Evolutionary conservation across 2,888 invertebrate genomes (phyloP), one percentile per base, ranked within the genome.

Genomic region (Neoascia interrupta): DNA sequence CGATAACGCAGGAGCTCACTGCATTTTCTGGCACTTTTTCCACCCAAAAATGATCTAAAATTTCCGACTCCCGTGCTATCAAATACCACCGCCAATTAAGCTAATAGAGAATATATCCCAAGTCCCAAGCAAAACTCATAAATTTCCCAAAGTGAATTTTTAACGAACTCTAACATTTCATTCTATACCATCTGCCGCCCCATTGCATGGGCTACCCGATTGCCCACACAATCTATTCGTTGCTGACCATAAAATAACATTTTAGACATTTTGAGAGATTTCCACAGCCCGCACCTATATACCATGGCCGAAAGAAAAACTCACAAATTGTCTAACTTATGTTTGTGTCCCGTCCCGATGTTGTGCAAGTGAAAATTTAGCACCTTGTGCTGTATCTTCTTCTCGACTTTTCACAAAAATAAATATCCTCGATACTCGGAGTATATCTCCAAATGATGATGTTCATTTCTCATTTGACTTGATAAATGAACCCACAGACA

Each of bases 401-500:
- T 43, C 13, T 56, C 26, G 73, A 66, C 26, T 56, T 49, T 58
- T 64, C 60, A 21, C 39, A 49, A 41, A 79, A 66, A 73, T 66
- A 79, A 60, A 73, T 66, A 76, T 66, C 49, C 64, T 53, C 56
- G 53, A 79, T 79, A 51, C 26, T 31, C 26, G 47, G 26, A 34
- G 8, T 21, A 8, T 49, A 70, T 56, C 66, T 66, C 36, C 47
- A 61, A 73, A 79, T 79, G 79, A 79, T 73, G 79, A 60, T 79
- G 79, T 79, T 79, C 79, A 79, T 79, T 79, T 79, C 79, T 79
- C 79, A 79, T 79, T 79, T 73, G 73, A 61, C 61, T 66, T 79
- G 79, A 79, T 79, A 79, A 79, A 79, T 79, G 79, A 73, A 73
- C 61, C 79, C 56, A 61, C 53, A 61, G 66, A 66, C 72, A 68